Percentiles rank a stretch among this genome's conserved stretches.
phyloP scores from a whole-genome alignment of 2,797 vertebrate genomes.

The Gambusia yucatana region DNA sequence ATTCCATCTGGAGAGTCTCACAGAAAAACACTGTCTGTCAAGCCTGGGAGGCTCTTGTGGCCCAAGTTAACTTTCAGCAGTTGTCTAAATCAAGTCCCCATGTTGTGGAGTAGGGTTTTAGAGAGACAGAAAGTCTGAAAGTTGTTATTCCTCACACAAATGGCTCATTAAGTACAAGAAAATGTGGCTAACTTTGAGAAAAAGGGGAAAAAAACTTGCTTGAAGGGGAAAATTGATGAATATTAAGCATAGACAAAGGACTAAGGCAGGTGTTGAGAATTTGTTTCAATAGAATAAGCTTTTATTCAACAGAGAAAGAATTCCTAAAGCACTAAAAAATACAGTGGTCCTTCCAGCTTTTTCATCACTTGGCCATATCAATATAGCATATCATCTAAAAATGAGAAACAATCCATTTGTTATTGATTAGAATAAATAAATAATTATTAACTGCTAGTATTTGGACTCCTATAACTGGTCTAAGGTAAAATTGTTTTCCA shows the following conservation, averaged over 20 bases:
- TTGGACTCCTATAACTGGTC: conserved; percentile 47
- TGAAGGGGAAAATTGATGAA: conserved; percentile 62
- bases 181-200: conserved; percentile 64
- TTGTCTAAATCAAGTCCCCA: conserved; percentile 57
- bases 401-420: conserved; percentile 41
- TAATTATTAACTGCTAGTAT: conserved; percentile 64
- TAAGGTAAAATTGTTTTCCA: conserved; percentile 55
- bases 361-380: conserved; percentile 57
- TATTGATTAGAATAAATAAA: conserved; percentile 76
- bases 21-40: conserved; percentile 61
- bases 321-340: conserved; percentile 54
- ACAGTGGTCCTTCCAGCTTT: conserved; percentile 50
- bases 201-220: background rate
- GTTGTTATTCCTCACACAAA: conserved; percentile 52
- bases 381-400: conserved; percentile 39
- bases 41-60: conserved; percentile 55
- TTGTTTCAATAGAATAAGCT: conserved; percentile 53
- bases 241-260: conserved; percentile 52
- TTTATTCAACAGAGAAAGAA: conserved; percentile 42
- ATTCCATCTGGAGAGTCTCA: conserved; percentile 80
- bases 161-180: conserved; percentile 48
- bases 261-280: conserved; percentile 44
- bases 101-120: conserved; percentile 52
- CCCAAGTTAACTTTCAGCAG: conserved; percentile 69
- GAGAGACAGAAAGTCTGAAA: conserved; percentile 68